Evolutionary conservation across 2,888 invertebrate genomes (phyloP), one percentile per base, ranked within the genome.

Genomic region (Cataglyphis altisquamis): DNA sequence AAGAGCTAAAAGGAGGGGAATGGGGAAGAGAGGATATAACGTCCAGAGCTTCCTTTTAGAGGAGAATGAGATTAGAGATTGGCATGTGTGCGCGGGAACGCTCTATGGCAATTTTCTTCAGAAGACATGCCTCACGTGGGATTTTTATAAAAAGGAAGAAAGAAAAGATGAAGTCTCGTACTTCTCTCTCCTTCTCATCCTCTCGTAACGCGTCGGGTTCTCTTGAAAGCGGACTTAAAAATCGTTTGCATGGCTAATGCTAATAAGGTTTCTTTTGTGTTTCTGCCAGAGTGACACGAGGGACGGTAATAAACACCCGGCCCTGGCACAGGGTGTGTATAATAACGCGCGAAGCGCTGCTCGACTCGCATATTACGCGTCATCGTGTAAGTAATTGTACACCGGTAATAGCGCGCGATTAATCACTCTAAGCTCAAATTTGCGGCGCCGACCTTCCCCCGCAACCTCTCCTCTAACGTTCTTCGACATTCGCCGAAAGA

Each of bases 51-150:
- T 85, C 85, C 87, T 90, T 89, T 90, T 89, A 82, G 80, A 90
- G 87, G 88, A 89, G 89, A 90, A 90, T 86, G 89, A 90, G 90
- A 90, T 90, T 90, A 90, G 90, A 90, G 88, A 90, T 90, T 86
- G 90, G 86, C 84, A 83, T 55, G 72, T 67, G 62, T 48, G 68
- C 12, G 32, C 74, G 63, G 29, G n/a, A 36, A 29, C 74, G 55
- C 77, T 67, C 36, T 32, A 32, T 67, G 48, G 83, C 84, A 85
- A 85, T 81, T 84, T 87, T 85, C 81, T 72, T 57, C 21, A 21
- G 55, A 55, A 74, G 81, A 67, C 67, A 72, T 74, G 72, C 45
- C 78, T 32, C 70, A 9, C 55, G 73, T 45, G 60, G 73, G 45
- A 4, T 72, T 80, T 48, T 45, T n/a, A 25, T 29, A 60, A 12